Base-by-base conservation (phyloP, 2,797 vertebrate species). In the Prunella strophiata region DNA sequence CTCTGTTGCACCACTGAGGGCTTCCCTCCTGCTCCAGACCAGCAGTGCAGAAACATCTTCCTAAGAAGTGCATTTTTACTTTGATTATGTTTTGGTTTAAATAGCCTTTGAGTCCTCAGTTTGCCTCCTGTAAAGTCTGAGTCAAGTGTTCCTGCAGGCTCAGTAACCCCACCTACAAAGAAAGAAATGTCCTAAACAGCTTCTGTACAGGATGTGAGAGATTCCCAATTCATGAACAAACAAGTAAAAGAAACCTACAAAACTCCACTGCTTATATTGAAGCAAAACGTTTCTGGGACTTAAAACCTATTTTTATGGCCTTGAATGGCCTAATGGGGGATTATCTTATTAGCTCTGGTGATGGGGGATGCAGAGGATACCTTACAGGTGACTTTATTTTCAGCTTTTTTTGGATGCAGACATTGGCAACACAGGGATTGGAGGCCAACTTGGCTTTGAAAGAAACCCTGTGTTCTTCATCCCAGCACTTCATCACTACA, bases 41-140 rank as follows among this genome's bases (percentile, higher is more conserved):
- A 89, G 43, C 71, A 62, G 21, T 34, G 48, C 51, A 89, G 67
- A 70, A 90, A 58, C 40, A 40, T 13, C 34, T 75, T 62, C 5
- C 1, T 38, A 48, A 81, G 50, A 77, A 4, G 30, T 55, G 23
- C 27, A 8, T 73, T 87, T 92, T 92, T 30, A 38, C 71, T 91
- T 91, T 70, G 54, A 79, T 91, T 82, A 51, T 82, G 51, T 72
- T 93, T 89, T 67, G 38, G 18, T 82, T 84, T 67, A 66, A 87
- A 63, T 16, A 88, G 26, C 20, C 25, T 74, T 59, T 82, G 63
- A 83, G 48, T 58, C 19, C 40, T 66, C 48, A 23, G 51, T 61
- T 82, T 79, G 43, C 38, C 45, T 75, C 11, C 80, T 72, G 55
- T 81, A 30, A 86, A 78, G 22, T 52, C 48, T 74, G 71, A 91